Evolutionary conservation across 2,888 invertebrate genomes (phyloP), one percentile per base, ranked within the genome.

Genomic region (Galerucella nymphaeae): DNA sequence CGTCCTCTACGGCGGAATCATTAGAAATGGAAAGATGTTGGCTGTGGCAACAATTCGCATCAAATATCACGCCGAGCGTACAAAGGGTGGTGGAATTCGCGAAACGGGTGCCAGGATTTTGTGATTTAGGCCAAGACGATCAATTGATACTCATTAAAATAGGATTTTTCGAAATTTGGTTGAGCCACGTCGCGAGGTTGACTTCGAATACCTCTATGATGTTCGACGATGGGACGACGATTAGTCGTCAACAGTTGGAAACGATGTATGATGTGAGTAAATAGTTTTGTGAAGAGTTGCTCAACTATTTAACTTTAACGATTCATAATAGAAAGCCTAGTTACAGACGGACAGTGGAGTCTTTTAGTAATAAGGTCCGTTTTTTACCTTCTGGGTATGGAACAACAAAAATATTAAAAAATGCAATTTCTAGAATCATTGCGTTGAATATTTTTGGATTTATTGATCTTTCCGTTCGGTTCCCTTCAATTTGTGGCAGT

Each of bases 141-240:
- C 98, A 99, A 87, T 90, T 99, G 80, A 96, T 98, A 80, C 91
- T 99, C 79, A 96, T 98, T 84, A 98, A 99, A 89, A 92, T 93
- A 84, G 97, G 98, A 75, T 99, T 99, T 89, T 97, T 97, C 86
- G 98, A 98, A 88, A 93, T 97, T 76, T 98, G 98, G 97, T 89
- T 98, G 78, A 93, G 95, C 63, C 93, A 97, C 83, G 93, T 95
- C 76, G 91, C 96, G 11, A 91, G 94, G 77, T 90, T 96, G 87
- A 93, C 95, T 57, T 92, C 92, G 53, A 90, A 92, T 73, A 89
- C 92, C 66, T 91, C 92, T 78, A 89, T 98, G 85, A 94, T 96
- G 74, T 96, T 98, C 85, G 94, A 95, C 79, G 97, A 98, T 85
- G 98, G 98, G 55, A 93, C 93, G 63, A 92, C 92, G 80, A 90